Percentiles rank a stretch among this genome's conserved stretches.
Conservation (phyloP, 2,113 vertebrate species). For the Pitta sordida region DNA sequence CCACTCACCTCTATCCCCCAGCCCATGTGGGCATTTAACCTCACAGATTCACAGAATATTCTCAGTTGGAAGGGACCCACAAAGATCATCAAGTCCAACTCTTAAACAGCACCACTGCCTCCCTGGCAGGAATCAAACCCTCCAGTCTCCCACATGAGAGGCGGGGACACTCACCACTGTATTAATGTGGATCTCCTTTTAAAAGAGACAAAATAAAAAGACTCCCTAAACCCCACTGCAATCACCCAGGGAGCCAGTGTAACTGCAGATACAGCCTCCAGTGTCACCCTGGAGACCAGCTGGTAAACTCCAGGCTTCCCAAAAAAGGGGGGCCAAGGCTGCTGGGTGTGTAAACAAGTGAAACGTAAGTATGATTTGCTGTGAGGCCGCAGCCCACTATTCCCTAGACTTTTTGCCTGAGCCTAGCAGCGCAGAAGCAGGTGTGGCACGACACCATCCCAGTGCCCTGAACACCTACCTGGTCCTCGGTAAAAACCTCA, state of each 20-base stretch:
- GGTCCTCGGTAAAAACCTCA: neutral
- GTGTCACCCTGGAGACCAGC: conserved; percentile 43
- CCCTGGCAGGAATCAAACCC: too few relatives aligned
- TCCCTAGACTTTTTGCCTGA: neutral
- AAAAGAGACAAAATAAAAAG: neutral
- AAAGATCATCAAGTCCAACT: too few relatives aligned
- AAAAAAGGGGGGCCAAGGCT: neutral
- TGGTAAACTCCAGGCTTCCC: conserved; percentile 20
- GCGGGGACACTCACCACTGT: too few relatives aligned
- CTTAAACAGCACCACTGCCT: too few relatives aligned
- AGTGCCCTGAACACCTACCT: neutral
- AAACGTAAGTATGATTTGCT: neutral
- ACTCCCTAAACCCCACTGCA: accelerated
- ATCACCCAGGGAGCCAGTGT: neutral
- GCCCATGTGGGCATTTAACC: accelerated
- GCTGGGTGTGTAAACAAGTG: neutral
- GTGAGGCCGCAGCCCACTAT: accelerated
- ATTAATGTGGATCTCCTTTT: too few relatives aligned
- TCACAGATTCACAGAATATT: too few relatives aligned
- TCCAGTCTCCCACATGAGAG: too few relatives aligned
- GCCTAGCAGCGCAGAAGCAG: accelerated
- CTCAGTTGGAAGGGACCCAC: too few relatives aligned
- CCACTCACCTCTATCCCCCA: accelerated
- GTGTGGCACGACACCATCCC: accelerated
- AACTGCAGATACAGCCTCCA: neutral